Percentiles rank a stretch among this genome's conserved stretches.
Evolutionary conservation across 1,140 invertebrate genomes (phyloP).

Genomic region (Cydia pomonella): DNA sequence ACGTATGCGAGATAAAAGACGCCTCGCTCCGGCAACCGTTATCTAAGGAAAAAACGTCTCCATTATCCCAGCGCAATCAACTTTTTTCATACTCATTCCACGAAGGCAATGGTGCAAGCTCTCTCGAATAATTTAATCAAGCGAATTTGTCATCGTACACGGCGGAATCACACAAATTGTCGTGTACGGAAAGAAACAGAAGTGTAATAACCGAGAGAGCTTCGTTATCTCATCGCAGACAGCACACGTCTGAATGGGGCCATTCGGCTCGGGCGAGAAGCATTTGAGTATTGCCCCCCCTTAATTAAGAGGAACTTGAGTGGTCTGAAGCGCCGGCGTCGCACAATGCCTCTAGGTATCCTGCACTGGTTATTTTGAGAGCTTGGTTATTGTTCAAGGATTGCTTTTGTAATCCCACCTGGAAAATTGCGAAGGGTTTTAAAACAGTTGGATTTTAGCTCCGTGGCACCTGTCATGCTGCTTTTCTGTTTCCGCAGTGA

Average conservation of each 20-base stretch:
- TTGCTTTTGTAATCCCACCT: conserved; percentile 51
- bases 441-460: conserved; percentile 29
- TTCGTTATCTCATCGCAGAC: conserved; percentile 71
- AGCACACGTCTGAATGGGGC: conserved; percentile 65
- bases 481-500: conserved; percentile 13
- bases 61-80: conserved; percentile 35
- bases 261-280: conserved; percentile 55
- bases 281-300: conserved; percentile 66
- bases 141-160: conserved; percentile 36
- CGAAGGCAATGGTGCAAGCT: conserved; percentile 42
- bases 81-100: conserved; percentile 40
- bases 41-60: conserved; percentile 29
- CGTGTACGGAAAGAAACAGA: conserved; percentile 49
- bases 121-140: conserved; percentile 45
- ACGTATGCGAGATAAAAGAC: conserved; percentile 12
- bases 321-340: conserved; percentile 62
- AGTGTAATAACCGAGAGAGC: conserved; percentile 69
- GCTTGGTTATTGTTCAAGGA: conserved; percentile 57
- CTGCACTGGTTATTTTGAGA: conserved; percentile 54
- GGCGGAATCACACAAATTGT: conserved; percentile 33
- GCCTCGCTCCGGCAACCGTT: conserved; percentile 18
- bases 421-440: conserved; percentile 39
- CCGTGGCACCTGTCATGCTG: conserved; percentile 11
- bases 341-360: conserved; percentile 61
- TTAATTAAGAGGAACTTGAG: conserved; percentile 74